Evolutionary conservation across 2,113 vertebrate genomes (phyloP), one percentile per base, ranked within the genome.

Genomic region (Melanotaenia duboulayi): DNA sequence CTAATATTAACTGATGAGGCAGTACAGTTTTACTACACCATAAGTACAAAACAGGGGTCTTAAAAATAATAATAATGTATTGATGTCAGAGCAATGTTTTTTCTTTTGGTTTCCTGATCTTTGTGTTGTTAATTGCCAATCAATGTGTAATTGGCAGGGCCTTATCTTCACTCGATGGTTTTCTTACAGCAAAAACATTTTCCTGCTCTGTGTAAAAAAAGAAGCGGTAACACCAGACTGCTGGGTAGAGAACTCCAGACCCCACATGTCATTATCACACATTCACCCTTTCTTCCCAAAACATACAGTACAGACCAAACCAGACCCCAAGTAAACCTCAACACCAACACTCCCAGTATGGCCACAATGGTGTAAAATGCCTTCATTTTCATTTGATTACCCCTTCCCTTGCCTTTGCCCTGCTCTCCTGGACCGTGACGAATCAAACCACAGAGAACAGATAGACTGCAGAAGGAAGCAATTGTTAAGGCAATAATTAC

Each of bases 371-470:
- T 70, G 20, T 39, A 58, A 13, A 70, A 49, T 0, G 55, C 66
- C 20, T 6, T 49, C 4, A 16, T n/a, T 28, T 70, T 70, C 13
- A 28, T 12, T 16, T 24, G 46, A 40, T 74, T 46, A 14, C 23
- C 46, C 32, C 20, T n/a, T 9, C 44, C 17, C 37, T 11, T 22
- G 3, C 32, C 24, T 10, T 17, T 22, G 0, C 50, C 50, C 23
- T 24, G 28, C 14, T 52, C 12, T 3, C 67, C 68, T 2, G 70
- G 82, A 10, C 58, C 49, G 1, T 58, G 54, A 19, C 49, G 69
- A 22, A 14, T 23, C 23, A 84, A 54, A 44, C 23, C 48, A 3
- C 32, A 17, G 42, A 77, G 54, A 58, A 81, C 65, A 9, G 54
- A 60, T 0, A 74, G 2, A 28, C 68, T 69, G 54, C 23, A 80